Percentiles rank a stretch among this genome's conserved stretches.
These are phyloP conservation scores for Dastarcus helophoroides DNA, from an alignment of 2,888 invertebrate genomes.

Conservation along the genomic window DNA sequence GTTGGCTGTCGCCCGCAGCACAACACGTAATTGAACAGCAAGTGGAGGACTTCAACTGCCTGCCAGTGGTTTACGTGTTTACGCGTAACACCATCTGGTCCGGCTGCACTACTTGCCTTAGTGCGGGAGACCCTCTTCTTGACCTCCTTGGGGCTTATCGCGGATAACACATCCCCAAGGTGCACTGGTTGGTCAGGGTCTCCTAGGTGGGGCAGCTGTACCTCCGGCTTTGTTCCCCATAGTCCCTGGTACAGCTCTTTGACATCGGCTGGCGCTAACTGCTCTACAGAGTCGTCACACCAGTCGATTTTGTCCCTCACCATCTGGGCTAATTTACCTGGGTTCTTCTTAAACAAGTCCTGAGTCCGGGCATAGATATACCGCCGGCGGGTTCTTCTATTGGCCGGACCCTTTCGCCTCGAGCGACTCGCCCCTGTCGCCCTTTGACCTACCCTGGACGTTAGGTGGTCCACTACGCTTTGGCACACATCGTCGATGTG, in stretches of 20 bases:
- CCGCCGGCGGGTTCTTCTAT: constrained; percentile 13
- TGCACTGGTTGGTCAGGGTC: constrained; percentile 6
- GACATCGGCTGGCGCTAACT: constrained; percentile 10
- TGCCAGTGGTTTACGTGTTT: constrained; percentile 11
- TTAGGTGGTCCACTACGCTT: too few relatives aligned
- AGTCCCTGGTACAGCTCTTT: constrained; percentile 17
- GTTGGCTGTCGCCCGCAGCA: constrained; percentile 16
- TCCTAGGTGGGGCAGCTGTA: constrained; percentile 15
- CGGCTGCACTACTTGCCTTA: constrained; percentile 16
- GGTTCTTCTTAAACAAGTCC: constrained; percentile 22
- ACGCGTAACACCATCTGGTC: constrained; percentile 18
- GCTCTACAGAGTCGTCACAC: constrained; percentile 9
- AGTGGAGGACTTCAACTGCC: too few relatives aligned
- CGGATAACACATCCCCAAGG: constrained; percentile 7
- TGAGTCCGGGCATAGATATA: constrained; percentile 23
- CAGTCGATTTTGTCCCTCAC: constrained; percentile 17
- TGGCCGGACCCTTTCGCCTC: constrained; percentile 8
- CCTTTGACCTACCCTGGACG: too few relatives aligned
- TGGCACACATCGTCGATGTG: too few relatives aligned
- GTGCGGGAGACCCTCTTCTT: constrained; percentile 13
- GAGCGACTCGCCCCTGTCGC: too few relatives aligned
- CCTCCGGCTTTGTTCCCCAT: constrained; percentile 19
- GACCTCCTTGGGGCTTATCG: constrained; percentile 12
- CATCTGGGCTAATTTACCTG: constrained; percentile 21
- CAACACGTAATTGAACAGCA: constrained; percentile 15